Base-by-base conservation (phyloP, 1,140 invertebrate genomes). In the Dreissena polymorpha region DNA sequence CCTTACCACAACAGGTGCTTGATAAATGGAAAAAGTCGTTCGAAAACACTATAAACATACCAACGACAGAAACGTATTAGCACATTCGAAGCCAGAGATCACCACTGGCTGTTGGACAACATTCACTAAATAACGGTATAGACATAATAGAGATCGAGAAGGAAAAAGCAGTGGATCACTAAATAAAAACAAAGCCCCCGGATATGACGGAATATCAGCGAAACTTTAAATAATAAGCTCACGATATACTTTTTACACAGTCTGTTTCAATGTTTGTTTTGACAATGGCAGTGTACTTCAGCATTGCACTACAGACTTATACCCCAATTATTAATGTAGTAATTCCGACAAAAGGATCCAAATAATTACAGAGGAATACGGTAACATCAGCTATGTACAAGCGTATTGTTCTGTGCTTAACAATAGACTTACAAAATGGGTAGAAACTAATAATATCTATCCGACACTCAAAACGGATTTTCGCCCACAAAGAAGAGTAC, bases 381-480 rank as follows among this genome's bases (percentile, higher is more conserved):
- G 23, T 82, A n/a, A 51, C 72, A n/a, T 64, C 70, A n/a, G 67
- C 29, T 60, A 51, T 71, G n/a, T 83, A 83, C 49, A 84, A 53
- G 49, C 64, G 21, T 84, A 72, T 64, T 78, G 70, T 55, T 29
- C 21, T 67, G 60, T 79, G 25, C 49, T 85, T 12, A 85, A 80
- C 50, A 73, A 71, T 16, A 55, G 83, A 49, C 67, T 65, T 10
- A 29, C 23, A 10, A 23, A 27, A 51, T 84, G 68, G 55, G 0
- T 23, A 25, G 82, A 84, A 25, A 27, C 6, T 49, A 85, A 60
- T 50, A 49, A 80, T 49, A 39, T 14, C 65, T 80, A 65, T 27
- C 23, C 10, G 69, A 85, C 55, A 60, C 39, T 23, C 75, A 80
- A 85, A 85, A 80, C 63, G 83, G 75, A 21, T n/a, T 85, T 85